A percentile compares a stretch with the other conserved stretches of the same genome.
phyloP scores from a whole-genome alignment of 1,140 invertebrate genomes.

The Meloidogyne exigua region DNA sequence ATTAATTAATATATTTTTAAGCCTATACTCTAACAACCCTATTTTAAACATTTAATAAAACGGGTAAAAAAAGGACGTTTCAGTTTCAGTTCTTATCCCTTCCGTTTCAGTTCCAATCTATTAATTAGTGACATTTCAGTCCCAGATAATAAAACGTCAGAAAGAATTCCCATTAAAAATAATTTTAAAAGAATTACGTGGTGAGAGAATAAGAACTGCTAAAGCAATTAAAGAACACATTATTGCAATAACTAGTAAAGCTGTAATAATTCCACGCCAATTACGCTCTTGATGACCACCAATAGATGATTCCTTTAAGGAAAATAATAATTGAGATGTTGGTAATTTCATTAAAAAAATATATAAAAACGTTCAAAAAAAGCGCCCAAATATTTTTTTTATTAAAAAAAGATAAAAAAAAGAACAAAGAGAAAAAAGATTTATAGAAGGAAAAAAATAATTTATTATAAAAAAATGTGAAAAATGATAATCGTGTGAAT shows the following conservation, averaged over 20 bases:
- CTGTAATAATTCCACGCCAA: conserved; percentile 50
- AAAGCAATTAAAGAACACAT: conserved; percentile 47
- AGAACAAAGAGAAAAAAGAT: not conserved
- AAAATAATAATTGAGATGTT: conserved; percentile 11
- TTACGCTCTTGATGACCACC: conserved; percentile 47
- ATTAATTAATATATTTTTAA: too few relatives aligned
- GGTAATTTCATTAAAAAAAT: not conserved
- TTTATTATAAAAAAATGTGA: not conserved
- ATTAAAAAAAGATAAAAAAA: not conserved
- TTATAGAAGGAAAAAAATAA: not conserved
- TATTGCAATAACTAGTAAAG: conserved; percentile 39
- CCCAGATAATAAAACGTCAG: too few relatives aligned
- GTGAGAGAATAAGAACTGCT: conserved; percentile 48
- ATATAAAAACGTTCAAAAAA: not conserved
- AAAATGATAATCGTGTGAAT: not conserved
- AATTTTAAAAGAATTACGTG: conserved; percentile 35
- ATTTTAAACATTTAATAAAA: too few relatives aligned
- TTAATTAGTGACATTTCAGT: too few relatives aligned
- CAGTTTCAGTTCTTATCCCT: too few relatives aligned
- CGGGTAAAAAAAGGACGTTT: too few relatives aligned
- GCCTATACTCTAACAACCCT: too few relatives aligned
- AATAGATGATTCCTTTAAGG: conserved; percentile 47
- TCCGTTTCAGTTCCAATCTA: too few relatives aligned
- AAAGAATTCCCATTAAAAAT: too few relatives aligned
- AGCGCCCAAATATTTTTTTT: not conserved